Evolutionary conservation across 2,888 invertebrate species (phyloP), one percentile per base, ranked within the genome.

Genomic region (Drosophila tripunctata): DNA sequence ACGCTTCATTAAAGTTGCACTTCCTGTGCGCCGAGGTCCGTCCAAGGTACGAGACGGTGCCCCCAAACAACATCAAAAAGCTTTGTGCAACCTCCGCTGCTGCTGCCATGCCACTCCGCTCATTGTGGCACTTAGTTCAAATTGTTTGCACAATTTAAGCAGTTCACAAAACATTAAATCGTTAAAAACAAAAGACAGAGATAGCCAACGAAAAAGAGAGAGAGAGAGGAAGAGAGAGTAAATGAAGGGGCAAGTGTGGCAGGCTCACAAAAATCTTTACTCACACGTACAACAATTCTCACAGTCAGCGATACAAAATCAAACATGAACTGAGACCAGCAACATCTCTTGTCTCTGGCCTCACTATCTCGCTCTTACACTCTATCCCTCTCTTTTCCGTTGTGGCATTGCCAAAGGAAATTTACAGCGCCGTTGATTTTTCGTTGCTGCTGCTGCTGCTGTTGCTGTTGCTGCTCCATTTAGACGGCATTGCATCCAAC

Each of bases 61-160:
- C 47, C n/a, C 57, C 52, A 48, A 73, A 67, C 78, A 78, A 79
- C 74, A 80, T 79, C 71, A 78, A 79, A 80, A 80, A 82, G 76
- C 79, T 72, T 68, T 69, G 78, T 61, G 68, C 61, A 57, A 66
- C 50, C 71, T 19, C 27, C 12, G n/a, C 38, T 10, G 38, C 12
- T 22, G 22, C 27, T 17, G 35, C 27, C n/a, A n/a, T 40, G 21
- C 10, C 27, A 50, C 30, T 27, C 44, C 12, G 50, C 68, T 57
- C 67, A 65, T 67, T 61, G 56, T 72, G 84, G 75, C 75, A 84
- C 83, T 87, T 83, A 81, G 79, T 75, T 84, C 72, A 86, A 87
- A 87, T 87, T 87, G 83, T 83, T 83, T 83, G 83, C 83, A 87
- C 83, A 87, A 87, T 87, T 87, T 81, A 84, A 84, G 78, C 86